A percentile compares a stretch with the other conserved stretches of the same genome.
Conservation (phyloP, 2,888 invertebrate genomes). For the Athrips mouffetella region DNA sequence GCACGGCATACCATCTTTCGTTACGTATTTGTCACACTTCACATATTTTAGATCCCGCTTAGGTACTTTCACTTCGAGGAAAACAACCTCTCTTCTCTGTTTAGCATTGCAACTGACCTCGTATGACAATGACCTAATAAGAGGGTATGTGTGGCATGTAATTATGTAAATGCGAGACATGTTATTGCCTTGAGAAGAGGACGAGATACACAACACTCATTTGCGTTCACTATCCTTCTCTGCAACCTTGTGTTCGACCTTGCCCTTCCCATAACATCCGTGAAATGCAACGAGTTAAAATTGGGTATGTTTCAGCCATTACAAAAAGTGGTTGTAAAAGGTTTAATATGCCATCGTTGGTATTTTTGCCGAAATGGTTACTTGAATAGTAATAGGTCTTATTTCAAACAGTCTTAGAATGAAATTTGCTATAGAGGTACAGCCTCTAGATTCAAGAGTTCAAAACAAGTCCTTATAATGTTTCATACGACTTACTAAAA, state of each 20-base stretch:
- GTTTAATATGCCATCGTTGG: background rate
- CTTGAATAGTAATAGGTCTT: no score
- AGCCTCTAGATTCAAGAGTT: no score
- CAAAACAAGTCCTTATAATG: no score
- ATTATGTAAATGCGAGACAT: conserved; percentile 15
- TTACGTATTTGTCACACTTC: conserved; percentile 5
- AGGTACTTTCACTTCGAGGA: background rate
- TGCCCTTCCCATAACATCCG: conserved; percentile 11
- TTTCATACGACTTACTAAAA: no score
- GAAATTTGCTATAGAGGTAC: no score
- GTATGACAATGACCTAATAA: conserved; percentile 12
- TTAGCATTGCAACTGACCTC: conserved; percentile 2
- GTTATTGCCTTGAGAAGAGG: conserved; percentile 6
- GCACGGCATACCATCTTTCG: conserved; percentile 4
- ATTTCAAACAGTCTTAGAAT: no score
- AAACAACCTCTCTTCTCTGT: background rate
- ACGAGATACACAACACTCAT: conserved; percentile 4
- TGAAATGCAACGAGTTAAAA: conserved; percentile 6
- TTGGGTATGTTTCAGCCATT: conserved; percentile 1
- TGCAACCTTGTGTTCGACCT: conserved; percentile 10
- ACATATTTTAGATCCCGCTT: background rate
- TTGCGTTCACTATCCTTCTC: background rate
- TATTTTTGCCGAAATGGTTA: background rate
- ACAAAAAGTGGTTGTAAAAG: background rate
- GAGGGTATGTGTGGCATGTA: background rate